Evolutionary conservation across 2,888 invertebrate genomes (phyloP).

Genomic region (Ametastegia equiseti): DNA sequence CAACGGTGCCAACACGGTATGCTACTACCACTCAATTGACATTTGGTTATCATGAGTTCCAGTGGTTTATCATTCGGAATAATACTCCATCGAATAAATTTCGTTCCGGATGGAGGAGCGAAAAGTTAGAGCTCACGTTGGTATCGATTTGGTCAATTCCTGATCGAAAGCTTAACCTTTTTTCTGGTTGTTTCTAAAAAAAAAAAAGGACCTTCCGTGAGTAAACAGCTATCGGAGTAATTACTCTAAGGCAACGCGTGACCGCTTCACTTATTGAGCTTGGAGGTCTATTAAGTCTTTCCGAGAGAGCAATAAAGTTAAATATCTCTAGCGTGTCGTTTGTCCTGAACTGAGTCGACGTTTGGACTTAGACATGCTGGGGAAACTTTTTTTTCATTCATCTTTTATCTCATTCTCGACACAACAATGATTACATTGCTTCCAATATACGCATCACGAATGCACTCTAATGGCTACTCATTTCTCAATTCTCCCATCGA

Average conservation of each 20-base stretch:
- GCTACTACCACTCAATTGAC: not conserved
- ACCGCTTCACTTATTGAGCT: conserved; percentile 40
- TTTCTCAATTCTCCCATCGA: not conserved
- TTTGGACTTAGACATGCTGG: not conserved
- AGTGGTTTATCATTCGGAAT: not conserved
- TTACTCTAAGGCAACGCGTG: conserved; percentile 36
- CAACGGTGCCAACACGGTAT: not conserved
- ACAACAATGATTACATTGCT: not conserved
- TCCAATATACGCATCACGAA: not conserved
- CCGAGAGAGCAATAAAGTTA: conserved; percentile 40
- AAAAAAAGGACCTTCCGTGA: conserved; percentile 15
- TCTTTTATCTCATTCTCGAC: not conserved
- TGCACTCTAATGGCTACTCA: not conserved
- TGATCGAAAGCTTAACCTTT: not conserved
- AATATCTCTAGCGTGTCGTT: conserved; percentile 41
- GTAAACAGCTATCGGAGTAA: conserved; percentile 37
- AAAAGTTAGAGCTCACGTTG: not conserved
- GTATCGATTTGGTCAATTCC: not conserved
- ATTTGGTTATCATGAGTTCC: not conserved
- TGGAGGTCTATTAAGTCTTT: conserved; percentile 42
- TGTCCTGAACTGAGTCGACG: not conserved
- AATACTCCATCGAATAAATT: not conserved
- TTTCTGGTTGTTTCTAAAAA: not conserved
- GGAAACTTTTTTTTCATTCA: not conserved
- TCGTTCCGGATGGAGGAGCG: not conserved